These are phyloP conservation scores for Erythrolamprus reginae DNA, from an alignment of 2,113 vertebrate species.

Conservation along the genomic window DNA sequence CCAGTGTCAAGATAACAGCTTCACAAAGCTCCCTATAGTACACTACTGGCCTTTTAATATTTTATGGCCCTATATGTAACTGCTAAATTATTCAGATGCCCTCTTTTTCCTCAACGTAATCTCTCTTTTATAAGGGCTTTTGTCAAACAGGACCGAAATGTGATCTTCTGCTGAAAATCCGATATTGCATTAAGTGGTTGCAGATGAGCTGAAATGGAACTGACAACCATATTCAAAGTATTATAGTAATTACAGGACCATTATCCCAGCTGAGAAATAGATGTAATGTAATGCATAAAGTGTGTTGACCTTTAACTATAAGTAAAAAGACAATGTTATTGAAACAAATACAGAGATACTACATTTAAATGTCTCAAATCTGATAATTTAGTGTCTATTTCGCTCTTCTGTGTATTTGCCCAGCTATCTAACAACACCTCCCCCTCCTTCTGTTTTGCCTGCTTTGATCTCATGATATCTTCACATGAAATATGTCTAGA, in stretches of 20 bases:
- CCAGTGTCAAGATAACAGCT: constrained; percentile 22
- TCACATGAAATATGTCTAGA: neutral
- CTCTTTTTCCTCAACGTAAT: constrained; percentile 33
- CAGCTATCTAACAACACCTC: too few species aligned
- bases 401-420: neutral
- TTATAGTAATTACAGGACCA: neutral
- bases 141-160: constrained; percentile 41
- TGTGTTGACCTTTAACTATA: neutral
- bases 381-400: neutral
- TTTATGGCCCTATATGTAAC: constrained; percentile 57
- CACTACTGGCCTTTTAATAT: constrained; percentile 51
- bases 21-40: constrained; percentile 38
- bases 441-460: neutral
- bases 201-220: constrained; percentile 13
- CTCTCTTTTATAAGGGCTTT: constrained; percentile 36
- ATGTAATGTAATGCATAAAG: neutral
- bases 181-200: constrained; percentile 29
- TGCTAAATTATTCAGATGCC: constrained; percentile 59
- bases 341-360: neutral
- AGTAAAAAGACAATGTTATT: constrained; percentile 17
- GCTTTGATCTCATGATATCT: neutral
- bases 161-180: constrained; percentile 26
- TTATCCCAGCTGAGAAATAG: neutral
- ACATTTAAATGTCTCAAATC: neutral
- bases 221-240: constrained; percentile 9